Percentiles rank a stretch among this genome's conserved stretches.
Conservation (phyloP, 2,888 invertebrate genomes). For the Parochlus steinenii region DNA sequence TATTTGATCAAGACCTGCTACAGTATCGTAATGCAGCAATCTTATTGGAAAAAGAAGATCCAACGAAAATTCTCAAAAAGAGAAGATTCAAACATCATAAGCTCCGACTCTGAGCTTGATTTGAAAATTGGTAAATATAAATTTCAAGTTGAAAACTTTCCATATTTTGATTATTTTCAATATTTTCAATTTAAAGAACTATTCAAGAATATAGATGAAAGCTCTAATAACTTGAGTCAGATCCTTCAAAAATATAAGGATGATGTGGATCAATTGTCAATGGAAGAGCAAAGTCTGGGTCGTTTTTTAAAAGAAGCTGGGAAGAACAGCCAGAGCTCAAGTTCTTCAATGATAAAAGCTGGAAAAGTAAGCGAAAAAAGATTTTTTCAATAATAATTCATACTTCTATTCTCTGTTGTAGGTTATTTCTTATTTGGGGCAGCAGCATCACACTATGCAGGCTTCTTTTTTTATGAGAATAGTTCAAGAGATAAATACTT, state of each 20-base stretch:
- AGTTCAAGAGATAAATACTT: constrained; percentile 95
- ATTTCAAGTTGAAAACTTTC: too few species aligned
- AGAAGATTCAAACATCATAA: too few species aligned
- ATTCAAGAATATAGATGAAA: constrained; percentile 82
- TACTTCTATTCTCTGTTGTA: too few species aligned
- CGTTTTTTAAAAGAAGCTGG: constrained; percentile 88
- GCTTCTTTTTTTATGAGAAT: constrained; percentile 73
- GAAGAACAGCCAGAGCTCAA: constrained; percentile 72
- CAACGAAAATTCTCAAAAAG: too few species aligned
- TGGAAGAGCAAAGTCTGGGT: constrained; percentile 90
- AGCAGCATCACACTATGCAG: constrained; percentile 76
- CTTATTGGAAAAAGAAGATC: too few species aligned
- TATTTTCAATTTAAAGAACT: too few species aligned
- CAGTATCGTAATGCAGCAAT: too few species aligned
- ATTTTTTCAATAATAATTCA: constrained; percentile 49
- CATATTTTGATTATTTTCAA: too few species aligned
- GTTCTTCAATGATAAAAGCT: constrained; percentile 61
- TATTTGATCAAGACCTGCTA: too few species aligned
- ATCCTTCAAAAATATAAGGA: constrained; percentile 90
- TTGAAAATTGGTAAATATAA: too few species aligned
- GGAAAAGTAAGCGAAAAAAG: too few species aligned
- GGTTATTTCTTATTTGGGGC: constrained; percentile 74
- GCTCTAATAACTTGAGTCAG: constrained; percentile 70
- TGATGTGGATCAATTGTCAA: constrained; percentile 76
- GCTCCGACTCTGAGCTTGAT: too few species aligned